Percentiles rank a stretch among this genome's conserved stretches.
Conservation (phyloP, 2,888 invertebrate species). For the Rhamnusium bicolor region DNA sequence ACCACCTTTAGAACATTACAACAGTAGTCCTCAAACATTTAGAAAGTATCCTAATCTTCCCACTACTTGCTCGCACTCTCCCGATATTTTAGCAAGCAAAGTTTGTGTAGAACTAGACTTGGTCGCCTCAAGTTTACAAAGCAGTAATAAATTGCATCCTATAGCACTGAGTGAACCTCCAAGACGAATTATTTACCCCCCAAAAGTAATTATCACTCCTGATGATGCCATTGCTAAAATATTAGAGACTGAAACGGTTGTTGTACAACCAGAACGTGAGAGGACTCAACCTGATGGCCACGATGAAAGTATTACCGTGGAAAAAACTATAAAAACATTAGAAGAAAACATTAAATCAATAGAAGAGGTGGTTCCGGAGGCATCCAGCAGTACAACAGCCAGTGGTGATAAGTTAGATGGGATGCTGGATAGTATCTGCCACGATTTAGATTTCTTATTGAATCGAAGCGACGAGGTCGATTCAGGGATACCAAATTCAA, state of each 20-base stretch:
- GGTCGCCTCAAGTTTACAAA: slow-evolving; percentile 63
- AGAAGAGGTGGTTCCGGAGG: slow-evolving; percentile 65
- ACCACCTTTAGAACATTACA: slow-evolving; percentile 70
- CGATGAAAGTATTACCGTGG: slow-evolving; percentile 54
- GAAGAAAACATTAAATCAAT: slow-evolving; percentile 39
- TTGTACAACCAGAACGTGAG: slow-evolving; percentile 48
- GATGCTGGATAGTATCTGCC: slow-evolving; percentile 86
- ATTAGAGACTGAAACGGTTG: slow-evolving; percentile 45
- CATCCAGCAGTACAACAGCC: slow-evolving; percentile 63
- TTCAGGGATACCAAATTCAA: slow-evolving; percentile 37
- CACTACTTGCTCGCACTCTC: slow-evolving; percentile 57
- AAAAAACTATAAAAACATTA: slow-evolving; percentile 47
- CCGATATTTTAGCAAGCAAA: slow-evolving; percentile 71
- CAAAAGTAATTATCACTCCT: slow-evolving; percentile 58
- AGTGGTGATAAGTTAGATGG: slow-evolving; percentile 72
- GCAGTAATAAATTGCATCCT: slow-evolving; percentile 44
- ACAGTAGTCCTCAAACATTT: slow-evolving; percentile 69
- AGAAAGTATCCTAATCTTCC: slow-evolving; percentile 46
- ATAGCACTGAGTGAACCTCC: slow-evolving; percentile 43
- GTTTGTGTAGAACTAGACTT: slow-evolving; percentile 76
- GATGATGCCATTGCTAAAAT: slow-evolving; percentile 57
- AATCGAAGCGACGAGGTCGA: slow-evolving; percentile 73
- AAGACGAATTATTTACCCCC: slow-evolving; percentile 49
- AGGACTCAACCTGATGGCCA: slow-evolving; percentile 67
- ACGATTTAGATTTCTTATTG: slow-evolving; percentile 86